Conservation (phyloP, 2,113 vertebrate species). For the Salvelinus sp. region DNA sequence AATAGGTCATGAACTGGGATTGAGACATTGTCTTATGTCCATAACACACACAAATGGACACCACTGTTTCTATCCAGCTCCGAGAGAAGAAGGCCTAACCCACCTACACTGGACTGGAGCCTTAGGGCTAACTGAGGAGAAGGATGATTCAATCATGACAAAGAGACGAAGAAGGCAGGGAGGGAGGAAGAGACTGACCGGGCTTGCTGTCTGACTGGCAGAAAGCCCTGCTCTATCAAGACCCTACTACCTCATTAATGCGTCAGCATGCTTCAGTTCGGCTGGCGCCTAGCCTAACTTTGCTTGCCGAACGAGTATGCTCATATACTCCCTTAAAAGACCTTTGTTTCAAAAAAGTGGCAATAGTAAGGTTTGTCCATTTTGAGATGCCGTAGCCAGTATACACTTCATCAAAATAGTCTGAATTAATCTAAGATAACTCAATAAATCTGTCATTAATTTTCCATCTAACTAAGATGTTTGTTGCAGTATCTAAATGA, state of each 20-base stretch:
- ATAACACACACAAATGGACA: conserved; percentile 49
- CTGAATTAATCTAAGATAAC: no score
- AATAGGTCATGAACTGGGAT: conserved; percentile 50
- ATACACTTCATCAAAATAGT: no score
- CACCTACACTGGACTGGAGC: neutral
- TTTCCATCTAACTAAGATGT: no score
- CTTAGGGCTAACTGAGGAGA: neutral
- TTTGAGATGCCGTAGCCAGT: no score
- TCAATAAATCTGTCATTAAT: no score
- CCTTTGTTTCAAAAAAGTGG: no score
- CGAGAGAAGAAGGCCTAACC: conserved; percentile 13
- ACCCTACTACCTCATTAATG: conserved; percentile 7
- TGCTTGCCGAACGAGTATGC: no score
- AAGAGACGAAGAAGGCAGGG: neutral
- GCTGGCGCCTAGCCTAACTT: no score
- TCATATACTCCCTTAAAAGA: no score
- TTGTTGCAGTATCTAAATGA: no score
- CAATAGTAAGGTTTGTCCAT: no score
- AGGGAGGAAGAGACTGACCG: neutral
- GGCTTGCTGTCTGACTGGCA: neutral
- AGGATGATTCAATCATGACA: conserved; percentile 6
- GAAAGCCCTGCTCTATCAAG: neutral
- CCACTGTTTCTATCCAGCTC: conserved; percentile 51
- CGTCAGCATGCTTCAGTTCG: no score
- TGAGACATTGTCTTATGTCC: conserved; percentile 34